Percentiles rank a stretch among this genome's conserved stretches.
These are phyloP conservation scores for Hylaea fasciaria DNA, from an alignment of 2,888 invertebrate genomes.

Conservation along the genomic window DNA sequence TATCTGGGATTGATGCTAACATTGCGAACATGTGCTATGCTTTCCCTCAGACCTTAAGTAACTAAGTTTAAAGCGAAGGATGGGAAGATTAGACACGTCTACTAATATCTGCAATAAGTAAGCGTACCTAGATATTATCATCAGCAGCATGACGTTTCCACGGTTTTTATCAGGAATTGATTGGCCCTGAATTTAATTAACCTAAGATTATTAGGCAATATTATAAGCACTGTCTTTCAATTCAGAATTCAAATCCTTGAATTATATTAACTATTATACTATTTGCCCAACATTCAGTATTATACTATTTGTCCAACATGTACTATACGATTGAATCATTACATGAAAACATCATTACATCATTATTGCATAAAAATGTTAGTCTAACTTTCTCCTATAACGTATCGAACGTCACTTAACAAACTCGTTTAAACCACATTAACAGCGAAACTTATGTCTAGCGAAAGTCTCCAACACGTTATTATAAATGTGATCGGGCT, in stretches of 20 bases:
- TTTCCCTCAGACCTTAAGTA: conserved; percentile 7
- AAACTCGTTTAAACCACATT: conserved; percentile 22
- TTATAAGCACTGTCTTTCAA: no score
- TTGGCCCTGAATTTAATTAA: no score
- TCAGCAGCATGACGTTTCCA: no score
- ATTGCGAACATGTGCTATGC: conserved; percentile 16
- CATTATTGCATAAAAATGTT: conserved; percentile 28
- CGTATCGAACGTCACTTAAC: conserved; percentile 11
- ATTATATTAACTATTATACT: no score
- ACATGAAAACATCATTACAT: conserved; percentile 29
- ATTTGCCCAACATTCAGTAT: no score
- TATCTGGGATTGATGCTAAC: conserved; percentile 20
- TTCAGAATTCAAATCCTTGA: no score
- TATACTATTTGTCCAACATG: no score
- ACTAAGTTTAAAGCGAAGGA: conserved; percentile 5
- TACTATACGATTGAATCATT: no score
- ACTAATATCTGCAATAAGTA: not conserved
- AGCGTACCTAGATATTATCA: not conserved
- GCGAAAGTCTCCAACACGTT: conserved; percentile 69
- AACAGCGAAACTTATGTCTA: conserved; percentile 24
- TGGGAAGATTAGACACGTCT: conserved; percentile 15
- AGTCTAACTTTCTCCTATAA: conserved; percentile 28
- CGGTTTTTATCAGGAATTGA: no score
- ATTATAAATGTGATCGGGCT: conserved; percentile 54
- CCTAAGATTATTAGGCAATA: no score